phyloP scores from a whole-genome alignment of 2,888 invertebrate species.

The Atethmia centrago region DNA sequence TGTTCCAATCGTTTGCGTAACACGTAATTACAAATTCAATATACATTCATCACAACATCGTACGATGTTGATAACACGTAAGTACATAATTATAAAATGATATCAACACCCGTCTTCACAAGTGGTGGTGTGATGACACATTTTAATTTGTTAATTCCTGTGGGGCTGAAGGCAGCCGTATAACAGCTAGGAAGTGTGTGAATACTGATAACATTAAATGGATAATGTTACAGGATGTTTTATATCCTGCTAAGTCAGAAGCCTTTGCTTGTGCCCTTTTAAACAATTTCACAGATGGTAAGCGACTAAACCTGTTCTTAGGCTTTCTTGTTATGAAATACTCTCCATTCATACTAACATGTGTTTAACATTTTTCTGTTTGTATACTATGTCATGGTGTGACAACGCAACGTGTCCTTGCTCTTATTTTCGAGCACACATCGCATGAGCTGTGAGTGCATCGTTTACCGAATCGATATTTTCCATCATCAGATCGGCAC shows the following conservation, averaged over 20 bases:
- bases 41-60: constrained; percentile 64
- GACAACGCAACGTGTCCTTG: constrained; percentile 30
- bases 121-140: constrained; percentile 45
- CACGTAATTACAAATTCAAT: constrained; percentile 27
- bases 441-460: neutral
- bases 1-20: constrained; percentile 24
- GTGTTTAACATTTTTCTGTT: constrained; percentile 1
- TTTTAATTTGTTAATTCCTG: constrained; percentile 46
- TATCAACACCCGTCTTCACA: constrained; percentile 35
- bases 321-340: neutral
- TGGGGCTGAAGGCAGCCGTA: constrained; percentile 15
- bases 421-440: constrained; percentile 6
- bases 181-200: constrained; percentile 27
- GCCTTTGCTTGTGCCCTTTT: neutral
- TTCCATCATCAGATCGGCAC: constrained; percentile 2
- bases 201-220: constrained; percentile 7
- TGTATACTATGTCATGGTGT: constrained; percentile 8
- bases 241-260: constrained; percentile 1
- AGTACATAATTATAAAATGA: constrained; percentile 51
- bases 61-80: constrained; percentile 65
- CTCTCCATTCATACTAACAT: neutral
- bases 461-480: constrained; percentile 7
- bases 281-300: constrained; percentile 20
- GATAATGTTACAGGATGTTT: constrained; percentile 16
- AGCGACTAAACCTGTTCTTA: constrained; percentile 23